Conservation (phyloP, 2,113 vertebrate genomes). For the Shinisaurus crocodilurus region DNA sequence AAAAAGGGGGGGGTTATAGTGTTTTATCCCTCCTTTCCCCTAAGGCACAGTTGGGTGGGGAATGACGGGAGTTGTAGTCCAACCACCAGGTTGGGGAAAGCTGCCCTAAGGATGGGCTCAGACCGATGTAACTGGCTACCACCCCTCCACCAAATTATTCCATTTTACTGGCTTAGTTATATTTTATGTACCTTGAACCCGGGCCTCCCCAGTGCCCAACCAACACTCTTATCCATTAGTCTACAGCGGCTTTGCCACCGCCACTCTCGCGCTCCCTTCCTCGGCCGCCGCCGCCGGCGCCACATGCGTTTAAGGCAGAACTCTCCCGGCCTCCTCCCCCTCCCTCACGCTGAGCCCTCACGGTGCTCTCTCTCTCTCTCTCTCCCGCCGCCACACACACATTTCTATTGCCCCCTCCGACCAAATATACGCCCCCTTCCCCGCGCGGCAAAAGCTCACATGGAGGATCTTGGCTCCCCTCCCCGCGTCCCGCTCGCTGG, state of each 20-base stretch:
- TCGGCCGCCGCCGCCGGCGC: neutral
- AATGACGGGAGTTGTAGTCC: neutral
- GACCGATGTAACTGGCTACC: no score
- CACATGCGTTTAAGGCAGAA: neutral
- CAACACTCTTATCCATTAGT: neutral
- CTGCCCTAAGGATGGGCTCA: no score
- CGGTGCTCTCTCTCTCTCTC: neutral
- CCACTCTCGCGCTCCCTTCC: neutral
- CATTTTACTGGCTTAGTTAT: no score
- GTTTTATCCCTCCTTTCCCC: no score
- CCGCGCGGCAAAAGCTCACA: no score
- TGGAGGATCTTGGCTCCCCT: neutral
- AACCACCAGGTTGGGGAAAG: neutral
- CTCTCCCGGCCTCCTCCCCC: no score
- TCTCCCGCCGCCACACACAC: neutral
- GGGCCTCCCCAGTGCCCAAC: neutral
- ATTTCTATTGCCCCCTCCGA: accelerated
- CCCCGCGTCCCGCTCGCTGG: neutral
- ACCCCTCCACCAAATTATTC: no score
- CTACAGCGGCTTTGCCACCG: neutral
- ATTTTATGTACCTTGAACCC: neutral
- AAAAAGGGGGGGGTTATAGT: no score
- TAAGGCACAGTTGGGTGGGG: neutral
- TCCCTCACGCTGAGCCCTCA: neutral
- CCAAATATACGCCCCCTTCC: accelerated